phyloP scores from a whole-genome alignment of 2,797 vertebrate species.

The Pelobates cultripes region DNA sequence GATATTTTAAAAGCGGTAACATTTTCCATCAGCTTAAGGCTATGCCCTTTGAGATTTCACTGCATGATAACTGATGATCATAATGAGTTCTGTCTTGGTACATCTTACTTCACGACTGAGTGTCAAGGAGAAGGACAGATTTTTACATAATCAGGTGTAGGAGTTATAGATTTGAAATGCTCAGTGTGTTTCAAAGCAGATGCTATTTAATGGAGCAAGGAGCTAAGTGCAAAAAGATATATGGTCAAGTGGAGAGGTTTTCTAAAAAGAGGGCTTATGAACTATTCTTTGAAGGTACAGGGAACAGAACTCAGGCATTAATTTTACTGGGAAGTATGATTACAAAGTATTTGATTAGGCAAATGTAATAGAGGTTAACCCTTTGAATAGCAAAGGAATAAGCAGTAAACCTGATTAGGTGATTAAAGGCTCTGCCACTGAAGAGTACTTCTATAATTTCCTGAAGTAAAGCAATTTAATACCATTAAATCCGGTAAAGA shows the following conservation, averaged over 20 bases:
- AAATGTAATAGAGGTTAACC: neutral
- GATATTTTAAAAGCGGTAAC: neutral
- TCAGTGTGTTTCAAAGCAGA: neutral
- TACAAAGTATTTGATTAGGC: constrained; percentile 5
- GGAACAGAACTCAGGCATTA: neutral
- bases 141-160: neutral
- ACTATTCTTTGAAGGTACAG: constrained; percentile 6
- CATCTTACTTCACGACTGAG: neutral
- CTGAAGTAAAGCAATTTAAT: no score
- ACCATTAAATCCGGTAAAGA: no score
- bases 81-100: neutral
- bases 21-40: neutral
- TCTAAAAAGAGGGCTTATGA: neutral
- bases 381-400: neutral
- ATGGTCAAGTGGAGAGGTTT: constrained; percentile 4
- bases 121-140: neutral
- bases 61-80: constrained; percentile 1
- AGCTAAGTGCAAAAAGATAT: neutral
- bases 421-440: no score
- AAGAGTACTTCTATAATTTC: no score
- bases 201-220: constrained; percentile 1
- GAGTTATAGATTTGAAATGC: neutral
- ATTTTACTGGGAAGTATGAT: neutral
- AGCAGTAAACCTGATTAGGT: no score
- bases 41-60: neutral